phyloP scores from a whole-genome alignment of 2,113 vertebrate species.

The Diphyllodes magnificus region DNA sequence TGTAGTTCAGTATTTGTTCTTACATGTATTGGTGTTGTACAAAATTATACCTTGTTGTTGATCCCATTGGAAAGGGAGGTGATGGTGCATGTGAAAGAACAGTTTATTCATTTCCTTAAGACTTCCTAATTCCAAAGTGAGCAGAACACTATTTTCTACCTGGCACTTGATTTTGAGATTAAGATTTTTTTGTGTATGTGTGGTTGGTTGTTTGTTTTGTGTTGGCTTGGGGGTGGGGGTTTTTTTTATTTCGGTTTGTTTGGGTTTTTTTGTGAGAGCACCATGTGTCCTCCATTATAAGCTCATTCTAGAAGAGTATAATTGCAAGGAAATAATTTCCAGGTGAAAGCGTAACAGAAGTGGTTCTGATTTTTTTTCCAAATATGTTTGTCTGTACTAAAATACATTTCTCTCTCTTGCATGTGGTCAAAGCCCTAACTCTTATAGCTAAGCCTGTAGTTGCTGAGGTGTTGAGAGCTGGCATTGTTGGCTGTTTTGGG shows the following conservation, averaged over 20 bases:
- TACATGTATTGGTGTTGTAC: background rate
- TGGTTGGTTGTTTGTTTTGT: background rate
- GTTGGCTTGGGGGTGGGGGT: background rate
- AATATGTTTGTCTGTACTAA: accelerated
- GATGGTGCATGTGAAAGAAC: background rate
- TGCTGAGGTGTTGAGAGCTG: background rate
- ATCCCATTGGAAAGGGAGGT: background rate
- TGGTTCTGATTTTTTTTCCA: accelerated
- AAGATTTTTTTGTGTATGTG: background rate
- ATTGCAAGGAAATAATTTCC: background rate
- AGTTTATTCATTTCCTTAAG: background rate
- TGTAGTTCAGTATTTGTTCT: background rate
- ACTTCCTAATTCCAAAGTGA: background rate
- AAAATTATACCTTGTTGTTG: background rate
- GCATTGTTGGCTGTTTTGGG: background rate
- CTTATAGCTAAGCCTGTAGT: background rate
- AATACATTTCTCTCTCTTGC: background rate
- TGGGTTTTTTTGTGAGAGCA: background rate
- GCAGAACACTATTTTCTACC: background rate
- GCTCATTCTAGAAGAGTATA: background rate
- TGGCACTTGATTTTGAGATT: background rate
- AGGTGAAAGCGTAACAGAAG: background rate
- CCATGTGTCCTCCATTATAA: background rate
- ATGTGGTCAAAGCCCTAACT: background rate
- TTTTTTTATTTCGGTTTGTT: background rate